Conservation (phyloP, 2,888 invertebrate genomes). For the Allophyes oxyacanthae region DNA sequence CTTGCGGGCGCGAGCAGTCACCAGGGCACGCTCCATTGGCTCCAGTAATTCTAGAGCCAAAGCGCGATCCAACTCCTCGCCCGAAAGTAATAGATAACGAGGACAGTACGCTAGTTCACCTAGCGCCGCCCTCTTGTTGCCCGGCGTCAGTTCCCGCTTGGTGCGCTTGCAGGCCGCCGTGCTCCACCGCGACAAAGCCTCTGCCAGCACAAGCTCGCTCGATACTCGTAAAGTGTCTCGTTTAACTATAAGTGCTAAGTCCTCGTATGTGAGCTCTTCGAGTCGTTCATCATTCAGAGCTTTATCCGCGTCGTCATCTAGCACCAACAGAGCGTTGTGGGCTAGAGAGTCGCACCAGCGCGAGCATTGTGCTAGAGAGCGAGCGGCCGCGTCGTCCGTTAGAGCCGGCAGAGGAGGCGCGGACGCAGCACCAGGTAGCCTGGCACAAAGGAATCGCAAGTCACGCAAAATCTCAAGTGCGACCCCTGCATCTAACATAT, state of each 20-base stretch:
- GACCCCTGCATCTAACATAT: slow-evolving; percentile 90
- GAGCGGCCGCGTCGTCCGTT: slow-evolving; percentile 76
- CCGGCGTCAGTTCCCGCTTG: slow-evolving; percentile 81
- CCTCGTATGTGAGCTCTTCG: slow-evolving; percentile 90
- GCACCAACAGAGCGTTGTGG: slow-evolving; percentile 90
- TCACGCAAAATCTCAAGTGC: slow-evolving; percentile 91
- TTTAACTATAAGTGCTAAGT: slow-evolving; percentile 90
- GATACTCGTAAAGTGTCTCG: slow-evolving; percentile 92
- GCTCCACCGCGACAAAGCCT: slow-evolving; percentile 90
- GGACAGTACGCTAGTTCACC: slow-evolving; percentile 90
- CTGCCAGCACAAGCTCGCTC: slow-evolving; percentile 90
- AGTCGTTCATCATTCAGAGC: slow-evolving; percentile 79
- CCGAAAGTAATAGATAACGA: slow-evolving; percentile 91
- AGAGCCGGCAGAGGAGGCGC: slow-evolving; percentile 85
- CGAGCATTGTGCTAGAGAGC: slow-evolving; percentile 81
- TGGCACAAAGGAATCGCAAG: slow-evolving; percentile 84
- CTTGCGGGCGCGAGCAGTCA: slow-evolving; percentile 79
- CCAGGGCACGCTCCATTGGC: slow-evolving; percentile 83
- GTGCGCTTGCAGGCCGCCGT: slow-evolving; percentile 83
- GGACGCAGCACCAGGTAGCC: slow-evolving; percentile 82
- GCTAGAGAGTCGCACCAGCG: slow-evolving; percentile 90
- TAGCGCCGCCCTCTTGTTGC: slow-evolving; percentile 81
- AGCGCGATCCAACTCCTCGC: slow-evolving; percentile 90
- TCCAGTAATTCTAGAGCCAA: slow-evolving; percentile 80
- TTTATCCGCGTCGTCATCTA: slow-evolving; percentile 82